A percentile compares a stretch with the other conserved stretches of the same genome.
These are phyloP conservation scores for Neolamprologus devosi DNA, from an alignment of 2,113 vertebrate genomes.

Conservation along the genomic window DNA sequence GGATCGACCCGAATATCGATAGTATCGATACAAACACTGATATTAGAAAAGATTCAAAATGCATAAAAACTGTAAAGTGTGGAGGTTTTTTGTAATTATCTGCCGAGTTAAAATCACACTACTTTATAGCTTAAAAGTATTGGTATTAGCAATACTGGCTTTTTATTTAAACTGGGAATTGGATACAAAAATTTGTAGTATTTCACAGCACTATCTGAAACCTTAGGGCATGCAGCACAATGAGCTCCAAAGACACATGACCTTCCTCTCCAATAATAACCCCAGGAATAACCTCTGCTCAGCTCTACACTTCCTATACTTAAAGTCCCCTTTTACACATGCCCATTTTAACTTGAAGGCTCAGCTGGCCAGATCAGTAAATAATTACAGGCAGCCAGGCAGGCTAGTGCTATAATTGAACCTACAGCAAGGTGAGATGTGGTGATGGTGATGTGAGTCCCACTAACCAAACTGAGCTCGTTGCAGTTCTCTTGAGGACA, in stretches of 20 bases:
- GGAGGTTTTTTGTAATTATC: background rate
- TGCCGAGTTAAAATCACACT: background rate
- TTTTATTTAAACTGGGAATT: background rate
- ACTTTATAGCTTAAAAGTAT: background rate
- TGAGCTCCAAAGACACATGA: constrained; percentile 27
- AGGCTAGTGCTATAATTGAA: constrained; percentile 49
- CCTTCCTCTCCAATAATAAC: constrained; percentile 28
- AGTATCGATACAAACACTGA: background rate
- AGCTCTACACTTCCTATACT: background rate
- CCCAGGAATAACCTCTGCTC: background rate
- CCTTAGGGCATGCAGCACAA: background rate
- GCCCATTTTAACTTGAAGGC: constrained; percentile 44
- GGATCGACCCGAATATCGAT: background rate
- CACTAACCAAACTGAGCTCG: constrained; percentile 58
- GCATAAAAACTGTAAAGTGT: background rate
- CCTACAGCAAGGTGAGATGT: constrained; percentile 47
- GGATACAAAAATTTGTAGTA: background rate
- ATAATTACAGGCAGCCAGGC: constrained; percentile 54
- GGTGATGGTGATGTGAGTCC: constrained; percentile 56
- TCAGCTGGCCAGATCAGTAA: constrained; percentile 49
- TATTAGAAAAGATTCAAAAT: background rate
- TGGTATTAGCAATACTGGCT: background rate
- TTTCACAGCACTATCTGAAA: background rate
- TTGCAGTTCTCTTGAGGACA: constrained; percentile 28
- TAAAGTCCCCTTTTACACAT: background rate